phyloP scores from a whole-genome alignment of 2,797 vertebrate species.

The Muscicapa striata region DNA sequence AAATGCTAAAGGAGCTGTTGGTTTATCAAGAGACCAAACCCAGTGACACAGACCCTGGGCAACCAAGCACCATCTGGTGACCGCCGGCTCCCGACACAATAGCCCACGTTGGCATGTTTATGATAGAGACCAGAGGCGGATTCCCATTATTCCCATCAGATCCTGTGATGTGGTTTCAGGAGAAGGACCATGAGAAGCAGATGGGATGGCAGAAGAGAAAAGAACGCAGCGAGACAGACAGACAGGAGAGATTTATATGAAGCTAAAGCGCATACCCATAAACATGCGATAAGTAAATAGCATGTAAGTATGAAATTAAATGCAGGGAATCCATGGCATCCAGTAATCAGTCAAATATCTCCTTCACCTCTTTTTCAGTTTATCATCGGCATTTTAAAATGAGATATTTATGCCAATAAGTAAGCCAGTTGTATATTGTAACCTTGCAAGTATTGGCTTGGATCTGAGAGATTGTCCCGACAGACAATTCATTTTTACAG shows the following conservation, averaged over 20 bases:
- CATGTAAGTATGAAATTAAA: constrained; percentile 60
- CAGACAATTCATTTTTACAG: constrained; percentile 69
- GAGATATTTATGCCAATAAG: constrained; percentile 61
- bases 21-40: constrained; percentile 22
- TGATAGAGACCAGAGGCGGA: constrained; percentile 60
- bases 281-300: constrained; percentile 56
- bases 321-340: background rate
- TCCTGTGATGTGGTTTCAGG: constrained; percentile 58
- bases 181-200: constrained; percentile 63
- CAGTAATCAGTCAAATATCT: constrained; percentile 55
- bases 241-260: constrained; percentile 61
- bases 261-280: constrained; percentile 56
- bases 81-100: constrained; percentile 53
- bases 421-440: constrained; percentile 45
- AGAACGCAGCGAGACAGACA: constrained; percentile 16
- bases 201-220: constrained; percentile 62
- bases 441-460: constrained; percentile 45
- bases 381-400: constrained; percentile 43
- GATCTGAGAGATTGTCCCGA: constrained; percentile 55
- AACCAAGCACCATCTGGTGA: constrained; percentile 70
- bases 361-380: constrained; percentile 47
- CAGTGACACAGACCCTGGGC: constrained; percentile 42
- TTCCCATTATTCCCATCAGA: constrained; percentile 56
- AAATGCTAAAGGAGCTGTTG: background rate
- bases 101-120: constrained; percentile 68